Conservation (phyloP, 2,888 invertebrate species). For the Microctonus brassicae region DNA sequence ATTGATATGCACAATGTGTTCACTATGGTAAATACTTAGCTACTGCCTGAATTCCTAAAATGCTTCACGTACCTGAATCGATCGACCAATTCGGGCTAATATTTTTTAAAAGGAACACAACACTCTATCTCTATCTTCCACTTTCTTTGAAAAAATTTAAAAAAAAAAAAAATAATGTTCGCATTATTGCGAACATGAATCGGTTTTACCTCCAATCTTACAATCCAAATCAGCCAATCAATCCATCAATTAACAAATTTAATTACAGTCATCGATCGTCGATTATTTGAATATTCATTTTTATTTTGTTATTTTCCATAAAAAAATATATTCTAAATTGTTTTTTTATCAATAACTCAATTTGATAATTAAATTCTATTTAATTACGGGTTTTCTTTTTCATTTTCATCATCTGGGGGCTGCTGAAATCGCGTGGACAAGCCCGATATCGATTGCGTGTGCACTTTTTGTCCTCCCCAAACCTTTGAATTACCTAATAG, state of each 20-base stretch:
- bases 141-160: too few species aligned
- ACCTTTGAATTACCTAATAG: constrained; percentile 43
- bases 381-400: constrained; percentile 15
- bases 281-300: not conserved
- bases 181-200: constrained; percentile 24
- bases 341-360: not conserved
- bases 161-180: constrained; percentile 20
- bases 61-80: constrained; percentile 69
- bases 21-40: constrained; percentile 65
- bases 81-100: constrained; percentile 68
- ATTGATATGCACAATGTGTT: constrained; percentile 70
- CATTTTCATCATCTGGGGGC: constrained; percentile 8
- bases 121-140: constrained; percentile 46
- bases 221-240: constrained; percentile 22
- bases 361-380: not conserved
- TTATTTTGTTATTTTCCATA: not conserved
- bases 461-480: constrained; percentile 45
- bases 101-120: constrained; percentile 41
- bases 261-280: constrained; percentile 4
- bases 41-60: constrained; percentile 51
- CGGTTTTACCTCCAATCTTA: constrained; percentile 25
- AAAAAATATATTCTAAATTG: not conserved
- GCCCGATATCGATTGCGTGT: constrained; percentile 40
- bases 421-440: constrained; percentile 10
- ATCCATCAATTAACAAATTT: constrained; percentile 11